Base-by-base conservation (phyloP, 92 coral and sea anemone genomes). In the Umimayanthus kanabou region DNA sequence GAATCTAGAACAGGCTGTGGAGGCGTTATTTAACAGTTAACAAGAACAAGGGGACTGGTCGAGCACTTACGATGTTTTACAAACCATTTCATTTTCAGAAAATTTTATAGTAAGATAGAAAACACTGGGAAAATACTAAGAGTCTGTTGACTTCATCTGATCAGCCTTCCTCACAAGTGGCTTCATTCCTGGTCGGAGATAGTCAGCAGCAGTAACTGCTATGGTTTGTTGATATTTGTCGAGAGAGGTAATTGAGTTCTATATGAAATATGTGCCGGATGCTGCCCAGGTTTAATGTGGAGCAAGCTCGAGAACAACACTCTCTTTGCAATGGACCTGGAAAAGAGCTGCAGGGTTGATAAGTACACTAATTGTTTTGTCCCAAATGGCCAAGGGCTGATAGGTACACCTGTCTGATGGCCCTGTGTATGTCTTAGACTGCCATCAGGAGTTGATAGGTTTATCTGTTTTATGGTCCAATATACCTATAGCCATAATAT, bases 1-100 rank as follows among this genome's bases (percentile, higher is more conserved):
- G 99, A 92, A 95, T 83, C 81, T 93, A 82, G 98, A 97, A 87
- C 92, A 95, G 87, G 99, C 99, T 26, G 96, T 97, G 8, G 99
- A 97, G 77, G 89, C 99, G 13, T 88, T 97, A 82, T 91, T 97
- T 77, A 97, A 91, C 80, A 97, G 99, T 90, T 97, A 93, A 93
- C 97, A 84, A 65, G 39, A 81, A 14, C 76, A 4, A 72, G n/a
- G 43, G 33, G 15, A 42, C 77, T 6, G 84, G 40, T 33, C 37
- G 37, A 83, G 11, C 57, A 43, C n/a, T 39, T 39, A 45, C 30
- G 71, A 6, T 15, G 77, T 83, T 83, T 67, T 75, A 39, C 45
- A 23, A 30, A 55, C 15, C 45, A 83, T 83, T 83, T 70, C 77
- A 83, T 71, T 70, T 83, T 39, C 69, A 80, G 50, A 42, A 11